Percentiles rank a stretch among this genome's conserved stretches.
Evolutionary conservation across 2,113 vertebrate genomes (phyloP).

Genomic region (Myrmecophaga tridactyla): DNA sequence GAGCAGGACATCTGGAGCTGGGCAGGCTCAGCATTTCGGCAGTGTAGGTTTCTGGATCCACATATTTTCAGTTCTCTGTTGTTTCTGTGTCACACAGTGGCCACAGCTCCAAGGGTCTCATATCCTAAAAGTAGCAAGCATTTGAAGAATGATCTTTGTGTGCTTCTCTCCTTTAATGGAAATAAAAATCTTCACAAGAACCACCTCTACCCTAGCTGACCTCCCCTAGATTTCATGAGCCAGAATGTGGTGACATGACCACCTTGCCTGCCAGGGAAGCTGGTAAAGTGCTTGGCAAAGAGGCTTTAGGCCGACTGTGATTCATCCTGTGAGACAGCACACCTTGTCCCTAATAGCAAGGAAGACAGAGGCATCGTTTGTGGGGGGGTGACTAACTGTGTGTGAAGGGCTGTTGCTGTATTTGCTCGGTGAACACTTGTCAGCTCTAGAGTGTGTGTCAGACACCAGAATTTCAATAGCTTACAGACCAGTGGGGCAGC

Average conservation of each 20-base stretch:
- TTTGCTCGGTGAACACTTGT: neutral
- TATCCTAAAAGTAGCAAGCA: neutral
- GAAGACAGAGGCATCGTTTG: too few relatives aligned
- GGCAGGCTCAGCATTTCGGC: neutral
- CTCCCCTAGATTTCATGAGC: neutral
- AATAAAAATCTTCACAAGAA: neutral
- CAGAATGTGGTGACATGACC: neutral
- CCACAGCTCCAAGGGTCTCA: neutral
- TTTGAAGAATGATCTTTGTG: neutral
- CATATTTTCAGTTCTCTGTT: neutral
- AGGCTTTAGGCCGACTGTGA: neutral
- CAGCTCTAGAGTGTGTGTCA: neutral
- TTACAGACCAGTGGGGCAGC: too few relatives aligned
- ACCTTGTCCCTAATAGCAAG: neutral
- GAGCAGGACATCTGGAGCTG: neutral
- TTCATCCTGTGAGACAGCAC: neutral
- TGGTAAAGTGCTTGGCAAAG: neutral
- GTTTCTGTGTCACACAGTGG: neutral
- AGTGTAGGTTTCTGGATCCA: neutral
- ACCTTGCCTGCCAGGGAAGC: neutral
- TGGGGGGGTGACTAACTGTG: too few relatives aligned
- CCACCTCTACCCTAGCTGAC: neutral
- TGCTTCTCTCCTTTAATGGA: neutral
- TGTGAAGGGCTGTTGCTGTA: too few relatives aligned
- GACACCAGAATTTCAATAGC: neutral